These are phyloP conservation scores for Coluber constrictor DNA, from an alignment of 2,797 vertebrate species.

Conservation along the genomic window DNA sequence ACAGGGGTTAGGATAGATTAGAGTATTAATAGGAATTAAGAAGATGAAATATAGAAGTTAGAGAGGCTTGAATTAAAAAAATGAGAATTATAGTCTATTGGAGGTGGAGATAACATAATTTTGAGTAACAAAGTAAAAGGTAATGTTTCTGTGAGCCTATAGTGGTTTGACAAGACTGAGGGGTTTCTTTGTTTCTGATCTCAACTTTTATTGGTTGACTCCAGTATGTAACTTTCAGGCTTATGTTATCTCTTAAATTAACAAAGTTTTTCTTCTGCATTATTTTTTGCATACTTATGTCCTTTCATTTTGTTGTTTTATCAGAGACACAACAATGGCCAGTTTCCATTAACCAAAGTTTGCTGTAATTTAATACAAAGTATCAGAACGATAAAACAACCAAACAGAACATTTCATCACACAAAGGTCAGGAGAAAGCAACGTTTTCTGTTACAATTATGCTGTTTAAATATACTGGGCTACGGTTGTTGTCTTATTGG, in stretches of 20 bases:
- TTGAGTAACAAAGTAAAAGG: neutral
- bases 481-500: neutral
- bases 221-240: neutral
- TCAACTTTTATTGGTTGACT: neutral
- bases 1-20: neutral
- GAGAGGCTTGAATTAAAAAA: neutral
- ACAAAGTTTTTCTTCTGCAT: neutral
- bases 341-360: constrained; percentile 22
- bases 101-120: neutral
- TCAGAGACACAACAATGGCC: constrained; percentile 57
- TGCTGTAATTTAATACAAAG: constrained; percentile 51
- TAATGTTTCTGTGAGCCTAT: neutral
- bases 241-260: neutral
- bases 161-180: neutral
- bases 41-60: neutral
- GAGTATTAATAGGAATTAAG: neutral
- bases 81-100: neutral
- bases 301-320: constrained; percentile 21
- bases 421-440: constrained; percentile 74
- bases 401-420: constrained; percentile 71
- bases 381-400: constrained; percentile 48
- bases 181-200: neutral
- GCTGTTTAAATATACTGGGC: neutral
- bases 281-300: neutral
- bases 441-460: constrained; percentile 12